These are phyloP conservation scores for Gambusia holbrooki DNA, from an alignment of 2,113 vertebrate species.

Conservation along the genomic window DNA sequence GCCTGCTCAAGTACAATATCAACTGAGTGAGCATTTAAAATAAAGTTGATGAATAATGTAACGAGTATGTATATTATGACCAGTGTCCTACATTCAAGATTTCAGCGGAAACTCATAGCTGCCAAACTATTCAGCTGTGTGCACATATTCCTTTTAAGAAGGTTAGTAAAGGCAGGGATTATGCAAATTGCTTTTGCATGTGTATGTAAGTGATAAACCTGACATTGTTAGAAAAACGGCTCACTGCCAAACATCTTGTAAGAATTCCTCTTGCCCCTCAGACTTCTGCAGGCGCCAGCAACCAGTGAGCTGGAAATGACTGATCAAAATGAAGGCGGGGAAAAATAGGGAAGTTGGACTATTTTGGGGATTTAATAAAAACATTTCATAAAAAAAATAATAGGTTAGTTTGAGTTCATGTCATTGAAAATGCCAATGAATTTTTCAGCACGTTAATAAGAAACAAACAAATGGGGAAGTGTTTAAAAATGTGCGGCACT, in stretches of 20 bases:
- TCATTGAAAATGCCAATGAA: slow-evolving; percentile 39
- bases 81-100: slow-evolving; percentile 13
- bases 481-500: slow-evolving; percentile 14
- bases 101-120: slow-evolving; percentile 23
- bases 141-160: slow-evolving; percentile 18
- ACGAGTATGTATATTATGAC: slow-evolving; percentile 43
- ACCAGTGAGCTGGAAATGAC: slow-evolving; percentile 57
- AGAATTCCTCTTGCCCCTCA: slow-evolving; percentile 67
- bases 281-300: slow-evolving; percentile 75
- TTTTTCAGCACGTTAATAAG: neutral
- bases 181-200: slow-evolving; percentile 42
- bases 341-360: slow-evolving; percentile 41
- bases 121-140: slow-evolving; percentile 24
- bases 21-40: slow-evolving; percentile 16
- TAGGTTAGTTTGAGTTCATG: slow-evolving; percentile 66
- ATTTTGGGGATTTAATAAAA: slow-evolving; percentile 75
- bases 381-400: slow-evolving; percentile 75
- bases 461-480: slow-evolving; percentile 26
- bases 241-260: slow-evolving; percentile 58
- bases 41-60: slow-evolving; percentile 39
- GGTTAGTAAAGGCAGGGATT: slow-evolving; percentile 30
- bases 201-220: slow-evolving; percentile 48
- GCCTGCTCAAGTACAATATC: neutral
- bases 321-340: slow-evolving; percentile 56
- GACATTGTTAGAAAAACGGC: slow-evolving; percentile 49